Evolutionary conservation across 2,113 vertebrate species (phyloP).

Genomic region (human (Homo sapiens)): GRCh38 chr13:26098501-26099000

Average conservation of each 20-base stretch:
- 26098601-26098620: background rate
- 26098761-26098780: background rate
- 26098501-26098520: background rate
- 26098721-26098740: background rate
- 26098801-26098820: background rate
- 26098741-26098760: background rate
- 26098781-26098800: background rate
- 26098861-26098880: background rate
- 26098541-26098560: background rate
- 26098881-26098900: background rate
- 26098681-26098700: background rate
- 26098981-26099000: background rate
- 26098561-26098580: background rate
- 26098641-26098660: background rate
- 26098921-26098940: too few relatives aligned
- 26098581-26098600: background rate
- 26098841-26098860: background rate
- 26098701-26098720: background rate
- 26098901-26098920: background rate
- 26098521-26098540: background rate
- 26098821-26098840: background rate
- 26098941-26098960: background rate
- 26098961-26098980: background rate
- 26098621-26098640: background rate
- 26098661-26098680: background rate